These are phyloP conservation scores for Phyllostomus discolor DNA, from an alignment of 2,113 vertebrate species.

Conservation along the genomic window DNA sequence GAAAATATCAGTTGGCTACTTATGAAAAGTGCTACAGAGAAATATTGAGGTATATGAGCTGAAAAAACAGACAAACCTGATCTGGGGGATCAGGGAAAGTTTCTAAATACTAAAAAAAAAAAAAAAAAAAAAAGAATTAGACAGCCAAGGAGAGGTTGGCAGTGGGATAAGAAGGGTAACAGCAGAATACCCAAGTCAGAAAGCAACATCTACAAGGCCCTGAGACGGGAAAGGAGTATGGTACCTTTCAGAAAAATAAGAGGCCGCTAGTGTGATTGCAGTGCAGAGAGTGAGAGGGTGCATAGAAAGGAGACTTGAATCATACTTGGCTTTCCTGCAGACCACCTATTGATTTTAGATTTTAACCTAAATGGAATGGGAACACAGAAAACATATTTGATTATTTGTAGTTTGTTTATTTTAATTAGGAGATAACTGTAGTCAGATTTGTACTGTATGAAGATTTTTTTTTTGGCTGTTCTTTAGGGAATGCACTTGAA, in stretches of 20 bases:
- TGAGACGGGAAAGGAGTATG: neutral
- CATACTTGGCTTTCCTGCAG: neutral
- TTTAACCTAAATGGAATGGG: neutral
- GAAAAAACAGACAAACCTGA: neutral
- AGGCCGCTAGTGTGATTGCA: neutral
- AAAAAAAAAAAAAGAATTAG: neutral
- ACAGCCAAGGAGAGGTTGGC: neutral
- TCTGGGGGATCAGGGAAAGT: neutral
- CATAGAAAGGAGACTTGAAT: neutral
- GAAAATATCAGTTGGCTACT: neutral
- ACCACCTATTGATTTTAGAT: neutral
- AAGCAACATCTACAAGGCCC: neutral
- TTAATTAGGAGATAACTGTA: neutral
- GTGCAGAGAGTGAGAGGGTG: neutral
- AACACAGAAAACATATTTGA: neutral
- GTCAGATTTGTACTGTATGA: neutral
- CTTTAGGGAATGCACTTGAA: neutral
- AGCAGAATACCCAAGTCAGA: neutral
- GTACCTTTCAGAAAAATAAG: neutral
- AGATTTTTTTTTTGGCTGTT: neutral
- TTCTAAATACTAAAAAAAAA: neutral
- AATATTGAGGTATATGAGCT: neutral
- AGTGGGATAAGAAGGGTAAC: rapidly evolving
- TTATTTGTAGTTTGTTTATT: slow-evolving; percentile 10
- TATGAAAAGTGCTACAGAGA: neutral